phyloP scores from a whole-genome alignment of 2,888 invertebrate genomes.

The Andrena minutula region DNA sequence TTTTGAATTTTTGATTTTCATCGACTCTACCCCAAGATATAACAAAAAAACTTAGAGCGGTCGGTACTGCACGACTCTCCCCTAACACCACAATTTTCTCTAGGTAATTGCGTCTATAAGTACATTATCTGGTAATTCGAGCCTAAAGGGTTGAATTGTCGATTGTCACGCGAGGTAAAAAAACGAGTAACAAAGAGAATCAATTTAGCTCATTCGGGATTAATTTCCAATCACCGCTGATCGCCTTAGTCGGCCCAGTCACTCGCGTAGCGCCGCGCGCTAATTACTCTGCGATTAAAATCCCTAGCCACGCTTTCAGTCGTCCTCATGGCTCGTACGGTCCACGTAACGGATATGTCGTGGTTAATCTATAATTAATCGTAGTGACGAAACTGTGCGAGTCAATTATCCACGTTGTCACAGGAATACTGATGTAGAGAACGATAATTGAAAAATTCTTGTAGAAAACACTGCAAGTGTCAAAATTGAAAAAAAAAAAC shows the following conservation, averaged over 20 bases:
- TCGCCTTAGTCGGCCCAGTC: slow-evolving; percentile 8
- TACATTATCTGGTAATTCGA: not conserved
- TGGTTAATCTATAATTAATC: slow-evolving; percentile 52
- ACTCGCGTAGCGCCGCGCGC: slow-evolving; percentile 24
- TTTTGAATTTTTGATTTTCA: too few species aligned
- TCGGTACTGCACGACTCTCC: too few species aligned
- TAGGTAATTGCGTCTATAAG: not conserved
- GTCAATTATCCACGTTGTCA: slow-evolving; percentile 39
- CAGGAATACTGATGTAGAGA: not conserved
- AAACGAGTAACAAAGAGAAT: slow-evolving; percentile 9
- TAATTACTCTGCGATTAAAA: slow-evolving; percentile 60
- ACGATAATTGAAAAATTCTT: not conserved
- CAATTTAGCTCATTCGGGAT: slow-evolving; percentile 44
- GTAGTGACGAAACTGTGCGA: slow-evolving; percentile 33
- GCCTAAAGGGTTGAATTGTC: not conserved
- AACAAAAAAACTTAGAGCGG: too few species aligned
- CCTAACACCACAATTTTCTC: too few species aligned
- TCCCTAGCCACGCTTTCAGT: slow-evolving; percentile 39
- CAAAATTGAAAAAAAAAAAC: not conserved
- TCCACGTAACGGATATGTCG: slow-evolving; percentile 43
- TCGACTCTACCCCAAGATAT: too few species aligned
- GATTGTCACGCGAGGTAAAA: not conserved
- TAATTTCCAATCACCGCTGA: slow-evolving; percentile 45
- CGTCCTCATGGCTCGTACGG: slow-evolving; percentile 40
- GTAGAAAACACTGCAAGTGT: not conserved